A percentile compares a stretch with the other conserved stretches of the same genome.
phyloP scores from a whole-genome alignment of 2,888 invertebrate genomes.

The Polydrusus cervinus region DNA sequence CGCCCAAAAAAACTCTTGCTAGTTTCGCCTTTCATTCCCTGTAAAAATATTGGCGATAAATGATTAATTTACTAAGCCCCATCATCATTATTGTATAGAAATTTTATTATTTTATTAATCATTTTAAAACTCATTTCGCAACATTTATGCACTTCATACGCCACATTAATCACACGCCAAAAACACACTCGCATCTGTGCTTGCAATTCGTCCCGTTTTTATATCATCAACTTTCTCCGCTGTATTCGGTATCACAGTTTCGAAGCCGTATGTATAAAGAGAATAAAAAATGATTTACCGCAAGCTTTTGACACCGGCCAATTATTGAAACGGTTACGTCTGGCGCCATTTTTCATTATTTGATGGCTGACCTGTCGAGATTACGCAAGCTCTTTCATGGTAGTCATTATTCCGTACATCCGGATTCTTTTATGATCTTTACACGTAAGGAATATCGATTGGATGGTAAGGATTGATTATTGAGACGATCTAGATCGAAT shows the following conservation, averaged over 20 bases:
- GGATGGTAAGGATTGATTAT: no score
- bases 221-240: conserved; percentile 17
- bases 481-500: no score
- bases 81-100: no score
- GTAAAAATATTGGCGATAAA: no score
- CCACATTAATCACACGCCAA: no score
- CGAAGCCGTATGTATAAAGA: conserved; percentile 18
- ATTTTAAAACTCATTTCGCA: no score
- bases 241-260: conserved; percentile 14
- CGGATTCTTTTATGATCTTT: conserved; percentile 2
- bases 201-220: conserved; percentile 26
- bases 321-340: conserved; percentile 34
- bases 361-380: conserved; percentile 10
- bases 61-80: no score
- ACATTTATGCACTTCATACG: no score
- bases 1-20: no score
- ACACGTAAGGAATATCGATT: no score
- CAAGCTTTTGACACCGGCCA: conserved; percentile 41
- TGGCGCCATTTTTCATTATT: conserved; percentile 34
- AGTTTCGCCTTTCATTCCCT: no score
- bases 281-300: conserved; percentile 38
- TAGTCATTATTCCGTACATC: conserved; percentile 2
- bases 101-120: no score
- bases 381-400: conserved; percentile 17
- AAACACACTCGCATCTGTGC: conserved; percentile 1